Evolutionary conservation across 2,113 vertebrate genomes (phyloP), one percentile per base, ranked within the genome.

Genomic region (Petrocephalus microphthalmus): DNA sequence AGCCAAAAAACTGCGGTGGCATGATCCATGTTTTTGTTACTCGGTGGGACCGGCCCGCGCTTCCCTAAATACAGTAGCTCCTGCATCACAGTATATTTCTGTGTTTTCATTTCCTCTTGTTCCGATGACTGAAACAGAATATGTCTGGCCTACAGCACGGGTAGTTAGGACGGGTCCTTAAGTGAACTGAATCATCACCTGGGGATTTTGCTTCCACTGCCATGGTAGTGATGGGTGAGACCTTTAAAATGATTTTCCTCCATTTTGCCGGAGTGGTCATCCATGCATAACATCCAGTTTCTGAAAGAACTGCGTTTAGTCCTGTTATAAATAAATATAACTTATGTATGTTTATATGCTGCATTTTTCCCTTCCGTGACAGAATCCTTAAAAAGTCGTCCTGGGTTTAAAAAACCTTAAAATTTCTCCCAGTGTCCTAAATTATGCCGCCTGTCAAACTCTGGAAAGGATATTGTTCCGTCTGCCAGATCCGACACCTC

Each of bases 71-170:
- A 20, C 33, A 92, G 91, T 91, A 92, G 60, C 91, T 91, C 92
- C 91, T 89, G 91, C 93, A 91, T 93, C 89, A 74, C 92, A 92
- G 91, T 87, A 92, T 25, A 84, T 87, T 67, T 91, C 49, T 90
- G 60, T 29, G n/a, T 86, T 89, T 89, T 88, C 78, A 90, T 33
- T 82, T 74, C 25, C n/a, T 51, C n/a, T 3, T 85, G 67, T 93
- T 92, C 93, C 92, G 83, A 90, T 92, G 94, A 93, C 93, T 93
- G 88, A 87, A 89, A 90, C 53, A 15, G 17, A 78, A 42, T 17
- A 78, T 19, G 71, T 78, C 87, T 74, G 78, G 87, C 89, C 89
- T 49, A 54, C 57, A 57, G 53, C 37, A 78, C 33, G 19, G 71
- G 71, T 78, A 78, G 37, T 83, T 83, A 47, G 42, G 1, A 86